Evolutionary conservation across 1,140 invertebrate species (phyloP).

Genomic region (Zaprionus nigranus): DNA sequence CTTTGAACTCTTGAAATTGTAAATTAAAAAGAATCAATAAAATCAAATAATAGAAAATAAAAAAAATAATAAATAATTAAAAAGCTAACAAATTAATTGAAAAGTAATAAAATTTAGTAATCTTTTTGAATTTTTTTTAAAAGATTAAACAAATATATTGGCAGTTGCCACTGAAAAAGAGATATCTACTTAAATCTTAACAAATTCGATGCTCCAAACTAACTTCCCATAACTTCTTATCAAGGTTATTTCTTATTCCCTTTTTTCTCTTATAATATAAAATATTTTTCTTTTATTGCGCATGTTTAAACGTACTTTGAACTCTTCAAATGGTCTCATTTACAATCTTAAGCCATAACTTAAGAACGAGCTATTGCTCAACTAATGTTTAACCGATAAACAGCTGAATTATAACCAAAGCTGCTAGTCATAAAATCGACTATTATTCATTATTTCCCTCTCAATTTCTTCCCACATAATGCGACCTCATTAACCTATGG

Average conservation of each 20-base stretch:
- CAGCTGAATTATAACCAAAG: constrained; percentile 34
- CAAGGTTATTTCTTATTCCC: not conserved
- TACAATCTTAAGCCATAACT: constrained; percentile 55
- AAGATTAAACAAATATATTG: no score
- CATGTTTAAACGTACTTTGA: constrained; percentile 61
- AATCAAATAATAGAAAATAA: no score
- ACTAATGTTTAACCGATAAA: constrained; percentile 59
- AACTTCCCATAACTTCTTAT: not conserved
- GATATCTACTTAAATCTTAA: no score
- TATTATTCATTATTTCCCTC: constrained; percentile 63
- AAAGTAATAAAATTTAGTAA: no score
- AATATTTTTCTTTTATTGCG: constrained; percentile 8
- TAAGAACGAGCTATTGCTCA: constrained; percentile 55
- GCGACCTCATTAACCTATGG: constrained; percentile 32
- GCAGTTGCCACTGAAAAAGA: no score
- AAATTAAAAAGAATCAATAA: no score
- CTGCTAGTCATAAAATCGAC: constrained; percentile 49
- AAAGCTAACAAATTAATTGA: no score
- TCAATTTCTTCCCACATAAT: constrained; percentile 60
- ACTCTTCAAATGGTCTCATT: constrained; percentile 32
- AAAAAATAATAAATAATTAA: no score
- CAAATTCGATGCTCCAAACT: no score
- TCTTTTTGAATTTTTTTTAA: no score
- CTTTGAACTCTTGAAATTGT: no score
- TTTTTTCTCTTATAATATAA: not conserved